These are phyloP conservation scores for Riptortus pedestris DNA, from an alignment of 1,140 invertebrate genomes.

Conservation along the genomic window DNA sequence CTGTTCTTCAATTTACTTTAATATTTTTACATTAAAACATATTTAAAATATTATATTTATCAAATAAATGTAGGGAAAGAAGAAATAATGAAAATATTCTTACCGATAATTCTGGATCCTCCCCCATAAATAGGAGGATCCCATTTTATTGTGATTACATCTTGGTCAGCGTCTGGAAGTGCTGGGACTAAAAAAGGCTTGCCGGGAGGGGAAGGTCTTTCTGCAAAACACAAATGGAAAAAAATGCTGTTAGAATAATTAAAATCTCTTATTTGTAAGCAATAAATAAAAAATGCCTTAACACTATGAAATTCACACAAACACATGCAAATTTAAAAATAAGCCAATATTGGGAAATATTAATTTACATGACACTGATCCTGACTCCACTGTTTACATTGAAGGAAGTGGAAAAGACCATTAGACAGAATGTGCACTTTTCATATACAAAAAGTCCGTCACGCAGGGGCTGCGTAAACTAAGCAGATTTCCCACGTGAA, in stretches of 20 bases:
- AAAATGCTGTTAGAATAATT: neutral
- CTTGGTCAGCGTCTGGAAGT: slow-evolving; percentile 57
- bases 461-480: too few relatives aligned
- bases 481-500: too few relatives aligned
- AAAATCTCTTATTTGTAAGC: neutral
- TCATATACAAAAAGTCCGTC: too few relatives aligned
- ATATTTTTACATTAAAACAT: too few relatives aligned
- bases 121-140: slow-evolving; percentile 68
- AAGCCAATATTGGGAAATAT: neutral
- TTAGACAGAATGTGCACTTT: too few relatives aligned
- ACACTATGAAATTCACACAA: neutral
- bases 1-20: too few relatives aligned
- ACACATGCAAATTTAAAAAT: neutral
- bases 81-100: too few relatives aligned
- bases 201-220: slow-evolving; percentile 61
- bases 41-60: too few relatives aligned
- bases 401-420: too few relatives aligned
- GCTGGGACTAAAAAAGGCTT: slow-evolving; percentile 59
- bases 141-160: slow-evolving; percentile 82
- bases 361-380: too few relatives aligned
- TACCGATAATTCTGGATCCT: slow-evolving; percentile 72
- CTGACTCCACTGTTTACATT: too few relatives aligned
- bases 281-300: neutral
- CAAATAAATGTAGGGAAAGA: too few relatives aligned
- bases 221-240: slow-evolving; percentile 46